These are phyloP conservation scores for Oncorhynchus keta DNA, from an alignment of 2,113 vertebrate species.

Conservation along the genomic window DNA sequence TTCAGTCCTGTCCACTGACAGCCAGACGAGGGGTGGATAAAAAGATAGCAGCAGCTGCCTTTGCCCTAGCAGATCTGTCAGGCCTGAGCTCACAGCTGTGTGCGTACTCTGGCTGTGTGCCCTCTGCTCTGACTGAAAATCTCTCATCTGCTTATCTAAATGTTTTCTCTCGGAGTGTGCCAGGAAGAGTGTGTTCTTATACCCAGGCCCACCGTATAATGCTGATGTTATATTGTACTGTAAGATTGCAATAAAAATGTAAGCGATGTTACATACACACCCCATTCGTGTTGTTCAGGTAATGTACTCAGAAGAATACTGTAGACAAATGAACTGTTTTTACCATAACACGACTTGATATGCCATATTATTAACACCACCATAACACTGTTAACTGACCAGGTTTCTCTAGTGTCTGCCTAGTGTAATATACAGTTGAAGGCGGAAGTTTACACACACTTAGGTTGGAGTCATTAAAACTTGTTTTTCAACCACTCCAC, in stretches of 20 bases:
- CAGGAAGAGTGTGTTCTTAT: neutral
- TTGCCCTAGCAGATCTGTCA: conserved; percentile 8
- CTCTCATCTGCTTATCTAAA: conserved; percentile 13
- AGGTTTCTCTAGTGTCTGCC: too few relatives aligned
- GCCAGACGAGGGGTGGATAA: neutral
- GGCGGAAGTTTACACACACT: too few relatives aligned
- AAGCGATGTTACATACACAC: neutral
- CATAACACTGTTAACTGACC: too few relatives aligned
- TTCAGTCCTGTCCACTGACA: conserved; percentile 20
- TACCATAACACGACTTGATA: neutral
- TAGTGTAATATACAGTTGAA: too few relatives aligned
- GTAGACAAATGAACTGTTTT: neutral
- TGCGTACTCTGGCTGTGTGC: neutral
- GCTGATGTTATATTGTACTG: neutral
- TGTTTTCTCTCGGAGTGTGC: neutral
- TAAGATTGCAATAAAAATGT: neutral
- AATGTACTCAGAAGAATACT: neutral
- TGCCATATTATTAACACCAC: too few relatives aligned
- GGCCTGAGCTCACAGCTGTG: conserved; percentile 2
- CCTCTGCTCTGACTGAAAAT: neutral
- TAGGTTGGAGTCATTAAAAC: too few relatives aligned
- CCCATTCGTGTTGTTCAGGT: neutral
- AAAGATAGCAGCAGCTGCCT: conserved; percentile 42
- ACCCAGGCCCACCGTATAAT: neutral
- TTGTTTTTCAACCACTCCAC: too few relatives aligned